Conservation (phyloP, 2,113 vertebrate genomes). For the Mustelus asterias region DNA sequence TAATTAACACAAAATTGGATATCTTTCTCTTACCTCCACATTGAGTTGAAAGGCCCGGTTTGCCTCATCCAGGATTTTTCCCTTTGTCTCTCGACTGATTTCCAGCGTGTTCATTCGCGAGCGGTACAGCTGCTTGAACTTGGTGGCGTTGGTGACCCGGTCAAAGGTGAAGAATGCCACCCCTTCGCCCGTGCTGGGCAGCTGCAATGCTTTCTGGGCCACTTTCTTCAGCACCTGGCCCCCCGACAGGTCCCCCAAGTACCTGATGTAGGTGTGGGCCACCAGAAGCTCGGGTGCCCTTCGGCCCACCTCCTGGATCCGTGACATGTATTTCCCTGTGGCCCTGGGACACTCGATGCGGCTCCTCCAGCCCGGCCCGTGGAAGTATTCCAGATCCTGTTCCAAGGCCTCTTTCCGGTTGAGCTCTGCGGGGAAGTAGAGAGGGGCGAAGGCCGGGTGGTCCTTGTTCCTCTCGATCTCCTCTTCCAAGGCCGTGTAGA, state of each 20-base stretch:
- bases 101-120: conserved; percentile 84
- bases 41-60: conserved; percentile 72
- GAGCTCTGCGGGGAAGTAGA: conserved; percentile 81
- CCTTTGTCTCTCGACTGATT: conserved; percentile 60
- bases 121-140: conserved; percentile 94
- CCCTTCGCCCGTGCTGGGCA: conserved; percentile 66
- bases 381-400: conserved; percentile 73
- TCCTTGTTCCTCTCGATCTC: conserved; percentile 71
- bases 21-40: conserved; percentile 59
- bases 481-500: conserved; percentile 78
- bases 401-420: conserved; percentile 66
- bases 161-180: conserved; percentile 86
- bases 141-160: conserved; percentile 69
- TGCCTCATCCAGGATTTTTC: conserved; percentile 71
- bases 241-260: conserved; percentile 89
- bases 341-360: conserved; percentile 60
- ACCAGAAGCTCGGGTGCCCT: conserved; percentile 74
- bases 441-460: conserved; percentile 63
- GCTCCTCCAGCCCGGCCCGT: conserved; percentile 66
- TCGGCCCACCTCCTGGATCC: conserved; percentile 61
- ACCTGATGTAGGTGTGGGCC: conserved; percentile 87
- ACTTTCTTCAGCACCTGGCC: conserved; percentile 85
- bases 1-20: background rate
- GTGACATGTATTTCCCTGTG: conserved; percentile 59
- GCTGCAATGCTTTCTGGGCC: conserved; percentile 77